These are phyloP conservation scores for Thunnus maccoyii DNA, from an alignment of 2,113 vertebrate genomes.

Conservation along the genomic window DNA sequence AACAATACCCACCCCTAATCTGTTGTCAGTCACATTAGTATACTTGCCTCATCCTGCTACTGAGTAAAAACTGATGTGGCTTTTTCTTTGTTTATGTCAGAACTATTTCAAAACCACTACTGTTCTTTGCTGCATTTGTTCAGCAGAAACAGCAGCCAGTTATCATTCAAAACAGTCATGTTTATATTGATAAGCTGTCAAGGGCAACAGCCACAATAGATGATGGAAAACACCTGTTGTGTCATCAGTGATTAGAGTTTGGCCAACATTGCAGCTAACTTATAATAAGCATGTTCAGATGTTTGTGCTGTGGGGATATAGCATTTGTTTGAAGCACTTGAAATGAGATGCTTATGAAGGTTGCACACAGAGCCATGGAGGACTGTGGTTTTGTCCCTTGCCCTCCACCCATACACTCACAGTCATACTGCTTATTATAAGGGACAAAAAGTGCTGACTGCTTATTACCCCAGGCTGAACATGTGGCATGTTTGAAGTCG, in stretches of 20 bases:
- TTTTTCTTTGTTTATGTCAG: slow-evolving; percentile 32
- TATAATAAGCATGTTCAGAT: slow-evolving; percentile 3
- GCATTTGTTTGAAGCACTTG: slow-evolving; percentile 38
- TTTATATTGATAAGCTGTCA: slow-evolving; percentile 41
- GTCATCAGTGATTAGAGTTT: slow-evolving; percentile 24
- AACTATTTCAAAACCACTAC: slow-evolving; percentile 9
- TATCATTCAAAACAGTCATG: slow-evolving; percentile 17
- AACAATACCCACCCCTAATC: background rate
- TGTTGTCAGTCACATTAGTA: background rate
- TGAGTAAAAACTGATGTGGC: slow-evolving; percentile 13
- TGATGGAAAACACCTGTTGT: slow-evolving; percentile 43
- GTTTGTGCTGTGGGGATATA: background rate
- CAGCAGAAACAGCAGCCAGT: slow-evolving; percentile 10
- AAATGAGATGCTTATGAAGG: slow-evolving; percentile 38
- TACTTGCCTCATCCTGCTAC: slow-evolving; percentile 31
- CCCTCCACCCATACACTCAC: slow-evolving; percentile 52
- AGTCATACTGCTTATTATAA: slow-evolving; percentile 66
- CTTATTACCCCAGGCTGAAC: slow-evolving; percentile 66
- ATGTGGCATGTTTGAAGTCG: slow-evolving; percentile 62
- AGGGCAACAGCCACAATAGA: background rate
- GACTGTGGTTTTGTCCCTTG: slow-evolving; percentile 45
- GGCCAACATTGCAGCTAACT: background rate
- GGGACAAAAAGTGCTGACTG: slow-evolving; percentile 71
- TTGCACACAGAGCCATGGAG: slow-evolving; percentile 5
- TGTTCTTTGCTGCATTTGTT: slow-evolving; percentile 13